A percentile compares a stretch with the other conserved stretches of the same genome.
Evolutionary conservation across 2,797 vertebrate species (phyloP).

Genomic region (Pangasius djambal): DNA sequence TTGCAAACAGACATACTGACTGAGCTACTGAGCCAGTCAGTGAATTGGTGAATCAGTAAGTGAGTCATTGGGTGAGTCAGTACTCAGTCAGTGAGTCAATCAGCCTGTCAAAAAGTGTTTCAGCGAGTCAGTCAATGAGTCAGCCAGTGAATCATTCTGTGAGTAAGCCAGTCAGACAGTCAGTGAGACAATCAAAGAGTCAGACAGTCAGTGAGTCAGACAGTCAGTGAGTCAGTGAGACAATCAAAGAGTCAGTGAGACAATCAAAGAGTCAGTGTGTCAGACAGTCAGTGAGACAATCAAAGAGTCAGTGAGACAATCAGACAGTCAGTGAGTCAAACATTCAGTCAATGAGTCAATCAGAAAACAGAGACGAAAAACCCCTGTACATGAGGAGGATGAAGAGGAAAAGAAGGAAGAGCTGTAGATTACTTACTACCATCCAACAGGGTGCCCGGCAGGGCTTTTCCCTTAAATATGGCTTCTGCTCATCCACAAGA

Average conservation of each 20-base stretch:
- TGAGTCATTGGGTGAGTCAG: neutral
- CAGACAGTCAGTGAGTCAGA: neutral
- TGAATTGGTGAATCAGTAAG: neutral
- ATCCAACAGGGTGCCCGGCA: constrained; percentile 92
- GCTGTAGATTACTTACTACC: constrained; percentile 87
- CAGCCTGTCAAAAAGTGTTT: neutral
- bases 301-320: no score
- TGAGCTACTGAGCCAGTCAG: neutral
- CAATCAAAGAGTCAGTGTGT: neutral
- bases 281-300: neutral
- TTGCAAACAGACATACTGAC: neutral
- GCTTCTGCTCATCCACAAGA: constrained; percentile 85
- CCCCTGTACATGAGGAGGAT: neutral
- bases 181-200: neutral
- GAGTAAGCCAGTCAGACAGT: neutral
- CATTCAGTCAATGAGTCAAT: neutral
- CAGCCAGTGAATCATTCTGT: neutral
- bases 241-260: neutral
- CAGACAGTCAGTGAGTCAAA: neutral
- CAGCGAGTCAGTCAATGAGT: neutral
- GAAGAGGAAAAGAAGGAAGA: constrained; percentile 39
- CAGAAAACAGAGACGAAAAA: neutral
- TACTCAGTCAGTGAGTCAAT: neutral
- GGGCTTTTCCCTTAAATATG: constrained; percentile 98
- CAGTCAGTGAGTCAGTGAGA: neutral